Base-by-base conservation (phyloP, 2,113 vertebrate species). In the Progne subis region DNA sequence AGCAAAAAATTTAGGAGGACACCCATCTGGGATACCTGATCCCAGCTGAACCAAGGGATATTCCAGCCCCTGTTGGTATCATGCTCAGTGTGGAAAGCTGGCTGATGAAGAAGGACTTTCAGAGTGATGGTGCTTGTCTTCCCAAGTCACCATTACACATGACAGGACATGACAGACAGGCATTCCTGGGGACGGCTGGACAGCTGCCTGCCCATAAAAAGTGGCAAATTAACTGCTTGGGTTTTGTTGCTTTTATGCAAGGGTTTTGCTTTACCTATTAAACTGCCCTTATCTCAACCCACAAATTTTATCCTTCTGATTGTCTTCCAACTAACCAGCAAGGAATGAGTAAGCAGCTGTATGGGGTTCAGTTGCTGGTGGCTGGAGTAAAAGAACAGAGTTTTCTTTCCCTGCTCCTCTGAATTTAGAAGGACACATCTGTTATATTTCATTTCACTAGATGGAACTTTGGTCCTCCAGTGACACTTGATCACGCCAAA, bases 111-210 rank as follows among this genome's bases (percentile, higher is more conserved):
- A n/a, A 46, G 39, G 20, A 34, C 14, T 41, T 53, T 46, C 12
- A 14, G 46, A 31, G 14, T 23, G n/a, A 14, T 12, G 18, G 3
- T 3, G 2, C 47, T 67, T 67, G 59, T 60, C 47, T 34, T 60
- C 29, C 25, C 52, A 31, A 23, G 52, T 19, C n/a, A 47, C 14
- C 18, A 11, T 47, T 19, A 23, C 25, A 28, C 0, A 0, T 60
- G n/a, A 59, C 12, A 39, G 28, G 53, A 1, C 0, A 0, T 43
- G 59, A 13, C 37, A 52, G 47, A 43, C 8, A 4, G 7, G 59
- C 39, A 23, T 19, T 79, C 29, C 67, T 74, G 39, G 9, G 46
- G 1, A 26, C 34, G 10, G 20, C n/a, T 53, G 67, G 79, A 71
- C 28, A 29, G 6, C 57, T 59, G 17, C 21, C 20, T 60, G 25